phyloP scores from a whole-genome alignment of 2,888 invertebrate species.

The Thera obeliscata region DNA sequence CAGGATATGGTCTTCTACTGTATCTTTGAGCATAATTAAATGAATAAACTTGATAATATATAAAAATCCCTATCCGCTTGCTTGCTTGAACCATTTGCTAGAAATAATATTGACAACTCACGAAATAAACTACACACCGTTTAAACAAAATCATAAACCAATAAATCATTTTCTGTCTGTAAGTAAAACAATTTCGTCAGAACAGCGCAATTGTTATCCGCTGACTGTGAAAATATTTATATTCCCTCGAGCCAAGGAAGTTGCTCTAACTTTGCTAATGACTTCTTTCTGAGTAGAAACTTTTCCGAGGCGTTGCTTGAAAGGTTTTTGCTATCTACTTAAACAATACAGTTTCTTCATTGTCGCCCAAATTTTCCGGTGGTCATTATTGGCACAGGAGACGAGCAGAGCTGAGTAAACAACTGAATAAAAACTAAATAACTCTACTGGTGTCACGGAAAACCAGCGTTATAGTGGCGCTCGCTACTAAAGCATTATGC shows the following conservation, averaged over 20 bases:
- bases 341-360: slow-evolving; percentile 67
- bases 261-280: slow-evolving; percentile 75
- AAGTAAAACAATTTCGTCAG: slow-evolving; percentile 61
- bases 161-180: slow-evolving; percentile 52
- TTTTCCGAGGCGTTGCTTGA: slow-evolving; percentile 64
- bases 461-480: no score
- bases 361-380: slow-evolving; percentile 57
- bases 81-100: no score
- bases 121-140: slow-evolving; percentile 8
- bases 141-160: slow-evolving; percentile 19
- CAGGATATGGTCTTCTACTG: no score
- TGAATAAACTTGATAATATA: no score
- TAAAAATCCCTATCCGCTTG: no score
- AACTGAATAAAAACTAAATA: neutral
- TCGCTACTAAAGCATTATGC: no score
- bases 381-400: slow-evolving; percentile 34
- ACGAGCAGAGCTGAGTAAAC: neutral
- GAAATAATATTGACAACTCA: neutral
- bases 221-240: slow-evolving; percentile 75
- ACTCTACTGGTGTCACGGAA: no score
- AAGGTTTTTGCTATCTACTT: slow-evolving; percentile 71
- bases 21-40: no score
- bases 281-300: slow-evolving; percentile 76
- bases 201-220: slow-evolving; percentile 68
- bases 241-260: slow-evolving; percentile 65